phyloP scores from a whole-genome alignment of 2,113 vertebrate species.

The Tylochromis polylepis region DNA sequence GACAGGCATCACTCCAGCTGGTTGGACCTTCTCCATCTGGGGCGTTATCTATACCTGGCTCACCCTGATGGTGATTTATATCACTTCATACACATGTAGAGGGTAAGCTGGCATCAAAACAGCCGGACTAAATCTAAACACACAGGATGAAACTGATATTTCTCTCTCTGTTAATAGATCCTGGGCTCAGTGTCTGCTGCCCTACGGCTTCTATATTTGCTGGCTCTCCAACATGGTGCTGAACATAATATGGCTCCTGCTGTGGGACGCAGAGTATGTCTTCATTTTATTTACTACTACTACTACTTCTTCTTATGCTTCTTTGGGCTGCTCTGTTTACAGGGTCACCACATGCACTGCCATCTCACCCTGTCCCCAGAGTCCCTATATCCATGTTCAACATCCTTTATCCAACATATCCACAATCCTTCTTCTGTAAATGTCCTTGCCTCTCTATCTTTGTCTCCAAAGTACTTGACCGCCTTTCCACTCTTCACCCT shows the following conservation, averaged over 20 bases:
- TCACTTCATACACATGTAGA: constrained; percentile 62
- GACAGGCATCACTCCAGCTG: constrained; percentile 70
- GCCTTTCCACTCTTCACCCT: not conserved
- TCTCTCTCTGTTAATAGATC: constrained; percentile 31
- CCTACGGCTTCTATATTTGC: constrained; percentile 65
- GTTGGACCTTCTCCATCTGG: constrained; percentile 78
- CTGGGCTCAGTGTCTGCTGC: constrained; percentile 65
- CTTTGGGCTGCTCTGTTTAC: not conserved
- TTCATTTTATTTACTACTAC: not conserved
- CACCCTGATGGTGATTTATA: constrained; percentile 64
- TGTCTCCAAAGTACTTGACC: not conserved
- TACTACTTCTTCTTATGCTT: not conserved
- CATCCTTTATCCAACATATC: not conserved
- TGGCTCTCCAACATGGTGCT: constrained; percentile 72
- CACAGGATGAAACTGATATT: not conserved
- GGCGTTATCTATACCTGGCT: constrained; percentile 74
- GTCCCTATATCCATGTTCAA: not conserved
- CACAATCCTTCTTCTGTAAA: not conserved
- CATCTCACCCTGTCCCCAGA: not conserved
- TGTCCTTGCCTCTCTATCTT: not conserved
- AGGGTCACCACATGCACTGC: not conserved
- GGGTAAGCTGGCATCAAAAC: constrained; percentile 40
- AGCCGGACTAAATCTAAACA: not conserved
- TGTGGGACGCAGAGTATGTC: constrained; percentile 76
- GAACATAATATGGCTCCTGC: constrained; percentile 72